Conservation (phyloP, 2,888 invertebrate genomes). For the Sussaba pulchella region DNA sequence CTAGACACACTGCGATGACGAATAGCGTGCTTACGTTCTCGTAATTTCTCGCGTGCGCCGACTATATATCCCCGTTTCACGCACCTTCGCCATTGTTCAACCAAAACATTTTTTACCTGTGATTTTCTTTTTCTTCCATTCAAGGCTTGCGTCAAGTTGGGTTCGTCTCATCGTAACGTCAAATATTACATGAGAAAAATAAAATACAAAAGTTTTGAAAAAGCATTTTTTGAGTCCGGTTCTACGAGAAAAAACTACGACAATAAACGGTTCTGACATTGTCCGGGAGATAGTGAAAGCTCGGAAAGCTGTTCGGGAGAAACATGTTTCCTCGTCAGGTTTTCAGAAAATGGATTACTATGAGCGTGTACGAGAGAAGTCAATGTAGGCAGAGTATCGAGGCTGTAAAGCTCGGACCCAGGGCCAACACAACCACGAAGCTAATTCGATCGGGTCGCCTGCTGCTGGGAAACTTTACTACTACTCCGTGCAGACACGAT, state of each 20-base stretch:
- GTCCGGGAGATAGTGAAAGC: background rate
- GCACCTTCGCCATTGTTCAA: constrained; percentile 35
- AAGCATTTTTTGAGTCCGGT: too few species aligned
- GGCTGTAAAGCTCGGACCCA: constrained; percentile 40
- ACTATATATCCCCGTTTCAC: constrained; percentile 36
- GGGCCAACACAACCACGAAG: constrained; percentile 44
- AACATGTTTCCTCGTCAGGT: constrained; percentile 9
- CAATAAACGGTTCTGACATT: too few species aligned
- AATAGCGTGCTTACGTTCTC: constrained; percentile 52
- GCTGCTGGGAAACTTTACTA: constrained; percentile 63
- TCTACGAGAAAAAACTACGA: too few species aligned
- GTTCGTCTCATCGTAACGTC: constrained; percentile 5
- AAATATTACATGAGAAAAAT: background rate
- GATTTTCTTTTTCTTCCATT: constrained; percentile 10
- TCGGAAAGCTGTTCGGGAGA: constrained; percentile 7
- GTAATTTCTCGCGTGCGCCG: constrained; percentile 58
- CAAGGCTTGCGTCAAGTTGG: background rate
- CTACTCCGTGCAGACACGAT: constrained; percentile 62
- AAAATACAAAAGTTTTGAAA: background rate
- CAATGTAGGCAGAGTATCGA: constrained; percentile 27
- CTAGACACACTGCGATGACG: constrained; percentile 12
- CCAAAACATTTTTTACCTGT: background rate
- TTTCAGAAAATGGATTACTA: constrained; percentile 14
- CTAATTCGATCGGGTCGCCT: constrained; percentile 60
- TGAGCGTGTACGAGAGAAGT: constrained; percentile 30